Evolutionary conservation across 2,888 invertebrate species (phyloP).

Genomic region (Spodoptera exigua): DNA sequence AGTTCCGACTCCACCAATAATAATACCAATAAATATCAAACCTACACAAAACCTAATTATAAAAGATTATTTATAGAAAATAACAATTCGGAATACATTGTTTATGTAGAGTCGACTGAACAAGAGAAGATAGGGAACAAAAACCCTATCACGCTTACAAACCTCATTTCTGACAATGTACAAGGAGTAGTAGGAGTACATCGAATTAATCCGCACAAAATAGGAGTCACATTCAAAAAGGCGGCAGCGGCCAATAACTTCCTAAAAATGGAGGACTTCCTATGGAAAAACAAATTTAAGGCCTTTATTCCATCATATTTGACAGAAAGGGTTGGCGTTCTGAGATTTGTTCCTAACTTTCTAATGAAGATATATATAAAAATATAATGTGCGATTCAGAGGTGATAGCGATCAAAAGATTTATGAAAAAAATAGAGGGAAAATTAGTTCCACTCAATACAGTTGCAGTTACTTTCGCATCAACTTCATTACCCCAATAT

Average conservation of each 20-base stretch:
- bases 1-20: too few species aligned
- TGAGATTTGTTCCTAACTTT: too few species aligned
- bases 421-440: too few species aligned
- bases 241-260: background rate
- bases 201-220: background rate
- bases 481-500: too few species aligned
- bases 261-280: background rate
- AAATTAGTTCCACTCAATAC: too few species aligned
- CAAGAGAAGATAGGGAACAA: constrained; percentile 7
- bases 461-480: too few species aligned
- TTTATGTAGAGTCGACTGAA: constrained; percentile 7
- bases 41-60: constrained; percentile 6
- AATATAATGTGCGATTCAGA: too few species aligned
- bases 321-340: constrained; percentile 2
- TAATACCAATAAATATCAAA: background rate
- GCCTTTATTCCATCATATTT: constrained; percentile 4
- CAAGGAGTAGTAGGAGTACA: constrained; percentile 4
- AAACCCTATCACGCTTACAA: constrained; percentile 5
- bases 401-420: too few species aligned
- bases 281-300: background rate
- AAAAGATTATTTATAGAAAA: background rate
- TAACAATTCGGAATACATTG: background rate
- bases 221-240: background rate
- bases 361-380: too few species aligned
- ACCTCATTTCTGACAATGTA: background rate